Base-by-base conservation (phyloP, 2,888 invertebrate genomes). In the Diaprepes abbreviatus region DNA sequence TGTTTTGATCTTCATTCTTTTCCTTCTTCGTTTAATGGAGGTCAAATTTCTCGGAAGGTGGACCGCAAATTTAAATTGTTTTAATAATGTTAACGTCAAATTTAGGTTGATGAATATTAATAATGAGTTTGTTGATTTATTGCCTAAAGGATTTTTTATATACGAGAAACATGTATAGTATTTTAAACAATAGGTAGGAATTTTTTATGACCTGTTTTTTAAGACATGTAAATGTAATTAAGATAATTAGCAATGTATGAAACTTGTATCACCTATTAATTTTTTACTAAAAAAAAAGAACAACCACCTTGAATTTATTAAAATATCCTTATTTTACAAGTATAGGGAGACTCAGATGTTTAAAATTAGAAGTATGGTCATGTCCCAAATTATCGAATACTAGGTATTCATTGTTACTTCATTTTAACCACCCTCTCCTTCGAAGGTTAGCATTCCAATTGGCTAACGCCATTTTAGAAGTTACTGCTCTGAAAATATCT, bases 121-220 rank as follows among this genome's bases (percentile, higher is more conserved):
- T 24, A 16, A 40, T 40, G 12, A 6, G 24, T 21, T 45, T 14
- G 10, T 12, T 45, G 45, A 45, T 45, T 45, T 24, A 45, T 24
- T 24, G 45, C 45, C 45, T 24, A 12, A 12, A 45, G n/a, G 12
- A n/a, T 45, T 24, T 12, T 24, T 12, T 12, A 24, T 12, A 43
- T 10, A 43, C 9, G 7, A 2, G 3, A 9, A 14, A 24, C 6
- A 12, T 45, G 24, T 45, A 14, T 38, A 14, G 21, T 19, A 9
- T 19, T 45, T 45, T 45, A 24, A 45, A 45, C 45, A 45, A 45
- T 45, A 4, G 45, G 5, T 12, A 1, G 21, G 12, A 21, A 24
- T 45, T 24, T 45, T 19, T 45, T 24, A 45, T 19, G 17, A 45
- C 45, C 45, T 24, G 12, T 24, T 24, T 43, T 43, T 10, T 24